phyloP scores from a whole-genome alignment of 2,113 vertebrate genomes.

The Euleptes europaea region DNA sequence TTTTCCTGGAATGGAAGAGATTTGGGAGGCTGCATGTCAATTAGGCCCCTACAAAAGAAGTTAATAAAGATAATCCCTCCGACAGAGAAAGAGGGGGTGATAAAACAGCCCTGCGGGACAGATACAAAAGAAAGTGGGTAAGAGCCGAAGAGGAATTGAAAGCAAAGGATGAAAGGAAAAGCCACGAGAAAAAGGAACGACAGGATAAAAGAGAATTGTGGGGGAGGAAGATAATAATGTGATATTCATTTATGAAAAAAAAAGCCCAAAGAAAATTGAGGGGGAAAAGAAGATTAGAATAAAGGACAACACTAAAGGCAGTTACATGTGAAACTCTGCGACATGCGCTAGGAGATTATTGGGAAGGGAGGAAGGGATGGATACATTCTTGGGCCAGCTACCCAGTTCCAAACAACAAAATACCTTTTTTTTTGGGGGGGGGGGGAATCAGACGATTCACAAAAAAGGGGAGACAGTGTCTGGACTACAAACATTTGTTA shows the following conservation, averaged over 20 bases:
- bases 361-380: background rate
- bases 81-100: constrained; percentile 2
- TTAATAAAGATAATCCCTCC: constrained; percentile 64
- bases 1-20: constrained; percentile 58
- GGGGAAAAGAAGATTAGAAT: constrained; percentile 31
- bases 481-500: too few relatives aligned
- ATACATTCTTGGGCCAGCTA: background rate
- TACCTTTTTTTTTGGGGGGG: background rate
- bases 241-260: constrained; percentile 41
- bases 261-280: constrained; percentile 29
- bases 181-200: constrained; percentile 32
- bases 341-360: background rate
- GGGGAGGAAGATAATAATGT: constrained; percentile 38
- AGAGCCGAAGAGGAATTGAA: constrained; percentile 30
- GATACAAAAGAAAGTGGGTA: constrained; percentile 22
- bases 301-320: constrained; percentile 29
- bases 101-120: constrained; percentile 42
- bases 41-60: constrained; percentile 62
- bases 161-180: background rate
- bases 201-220: constrained; percentile 19
- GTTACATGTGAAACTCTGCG: background rate
- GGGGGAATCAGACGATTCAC: background rate
- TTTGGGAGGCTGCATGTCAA: constrained; percentile 57
- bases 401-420: background rate
- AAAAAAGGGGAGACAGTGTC: background rate